Evolutionary conservation across 1,140 invertebrate species (phyloP), one percentile per base, ranked within the genome.

Genomic region (Drosophila obscura): DNA sequence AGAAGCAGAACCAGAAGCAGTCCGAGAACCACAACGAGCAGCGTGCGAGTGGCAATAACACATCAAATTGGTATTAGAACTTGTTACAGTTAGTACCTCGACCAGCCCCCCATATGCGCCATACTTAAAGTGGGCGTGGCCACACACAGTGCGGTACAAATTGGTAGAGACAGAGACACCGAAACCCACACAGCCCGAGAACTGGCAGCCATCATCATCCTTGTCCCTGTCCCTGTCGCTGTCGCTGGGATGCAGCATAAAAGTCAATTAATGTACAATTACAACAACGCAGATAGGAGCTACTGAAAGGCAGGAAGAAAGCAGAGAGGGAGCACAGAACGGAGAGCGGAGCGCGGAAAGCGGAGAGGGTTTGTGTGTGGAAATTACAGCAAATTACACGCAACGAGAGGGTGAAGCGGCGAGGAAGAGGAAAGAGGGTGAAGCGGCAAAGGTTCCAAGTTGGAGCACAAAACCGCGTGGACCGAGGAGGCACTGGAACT

Each of bases 261-360:
- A 88, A 89, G 83, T 88, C 83, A 88, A 88, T 88, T 88, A 88
- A 89, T 89, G 84, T 80, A 63, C 83, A 83, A 80, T 88, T 88
- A 83, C 84, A 60, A 43, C 39, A 24, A 45, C 41, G 61, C 56
- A 66, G 51, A 62, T 31, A 74, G 51, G 16, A 41, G 43, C 46
- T 11, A 39, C 35, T 39, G 35, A 39, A 3, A 35, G 19, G 57
- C 56, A 69, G 7, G 44, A 24, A 24, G 48, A 66, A 73, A 80
- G 51, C 19, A 69, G 43, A 26, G 43, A 35, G n/a, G n/a, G 46
- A 46, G 19, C n/a, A 6, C 16, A 56, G 45, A 16, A 72, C 16
- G 15, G 43, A 56, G 24, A 43, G 35, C n/a, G 19, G 26, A 28
- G 26, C 1, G 0, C 0, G 26, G 35, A 44, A 24, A 43, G 35